phyloP scores from a whole-genome alignment of 2,113 vertebrate species.

The Phrynosoma blainvillii region DNA sequence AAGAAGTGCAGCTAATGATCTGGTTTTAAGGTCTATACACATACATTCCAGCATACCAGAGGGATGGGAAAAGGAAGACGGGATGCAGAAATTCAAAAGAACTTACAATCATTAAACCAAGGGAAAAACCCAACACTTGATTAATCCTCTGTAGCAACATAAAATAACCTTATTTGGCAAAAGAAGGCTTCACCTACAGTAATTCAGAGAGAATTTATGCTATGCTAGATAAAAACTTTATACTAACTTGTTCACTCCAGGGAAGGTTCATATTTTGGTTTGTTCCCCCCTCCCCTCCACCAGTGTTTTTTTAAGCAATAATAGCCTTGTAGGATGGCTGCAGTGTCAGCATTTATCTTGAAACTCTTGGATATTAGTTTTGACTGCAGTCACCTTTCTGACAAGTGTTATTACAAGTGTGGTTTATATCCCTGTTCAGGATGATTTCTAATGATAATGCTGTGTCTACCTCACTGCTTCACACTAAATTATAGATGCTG shows the following conservation, averaged over 20 bases:
- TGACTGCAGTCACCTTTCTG: constrained; percentile 85
- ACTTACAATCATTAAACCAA: constrained; percentile 72
- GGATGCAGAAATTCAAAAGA: constrained; percentile 68
- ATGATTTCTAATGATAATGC: constrained; percentile 85
- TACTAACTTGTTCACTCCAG: constrained; percentile 70
- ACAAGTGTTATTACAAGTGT: constrained; percentile 86
- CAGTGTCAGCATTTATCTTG: constrained; percentile 84
- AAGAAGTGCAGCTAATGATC: constrained; percentile 63
- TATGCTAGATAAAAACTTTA: constrained; percentile 64
- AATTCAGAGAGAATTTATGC: constrained; percentile 75
- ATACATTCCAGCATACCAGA: constrained; percentile 57
- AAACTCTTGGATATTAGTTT: constrained; percentile 86
- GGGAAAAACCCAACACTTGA: constrained; percentile 52
- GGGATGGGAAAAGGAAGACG: constrained; percentile 6
- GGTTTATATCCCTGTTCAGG: constrained; percentile 86
- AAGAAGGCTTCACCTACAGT: constrained; percentile 56
- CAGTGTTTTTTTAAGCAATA: constrained; percentile 67
- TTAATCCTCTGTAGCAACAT: constrained; percentile 66
- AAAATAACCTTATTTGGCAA: constrained; percentile 61
- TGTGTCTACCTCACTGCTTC: constrained; percentile 82
- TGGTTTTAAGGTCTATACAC: constrained; percentile 61
- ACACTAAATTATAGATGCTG: constrained; percentile 84
- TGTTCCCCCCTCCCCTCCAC: constrained; percentile 36
- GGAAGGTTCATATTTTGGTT: constrained; percentile 70
- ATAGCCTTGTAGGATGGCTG: constrained; percentile 79